Conservation (phyloP, 2,797 vertebrate species). For the Coregonus sp. region DNA sequence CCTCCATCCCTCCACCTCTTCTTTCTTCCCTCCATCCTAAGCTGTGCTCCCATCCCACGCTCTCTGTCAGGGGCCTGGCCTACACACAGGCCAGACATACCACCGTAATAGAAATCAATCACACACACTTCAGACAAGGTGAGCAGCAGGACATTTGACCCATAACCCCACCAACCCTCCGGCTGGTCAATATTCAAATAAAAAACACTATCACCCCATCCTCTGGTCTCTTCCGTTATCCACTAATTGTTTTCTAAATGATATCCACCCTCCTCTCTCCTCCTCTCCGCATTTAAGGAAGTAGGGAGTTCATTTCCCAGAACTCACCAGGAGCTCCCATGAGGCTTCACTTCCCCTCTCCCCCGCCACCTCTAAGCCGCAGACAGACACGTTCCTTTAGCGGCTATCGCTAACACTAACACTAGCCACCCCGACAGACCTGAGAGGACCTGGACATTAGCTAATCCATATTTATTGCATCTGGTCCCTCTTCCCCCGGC, state of each 20-base stretch:
- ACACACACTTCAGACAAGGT: slow-evolving; percentile 52
- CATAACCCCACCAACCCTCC: slow-evolving; percentile 54
- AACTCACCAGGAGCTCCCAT: slow-evolving; percentile 63
- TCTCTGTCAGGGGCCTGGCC: slow-evolving; percentile 56
- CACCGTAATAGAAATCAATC: slow-evolving; percentile 61
- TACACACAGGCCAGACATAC: slow-evolving; percentile 48
- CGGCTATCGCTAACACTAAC: slow-evolving; percentile 35
- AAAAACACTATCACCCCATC: slow-evolving; percentile 61
- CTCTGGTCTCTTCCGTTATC: slow-evolving; percentile 41
- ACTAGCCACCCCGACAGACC: slow-evolving; percentile 44
- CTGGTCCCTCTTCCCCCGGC: slow-evolving; percentile 64
- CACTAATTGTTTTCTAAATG: slow-evolving; percentile 69
- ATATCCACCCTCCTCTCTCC: slow-evolving; percentile 35
- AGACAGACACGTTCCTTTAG: slow-evolving; percentile 68
- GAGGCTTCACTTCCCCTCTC: slow-evolving; percentile 51
- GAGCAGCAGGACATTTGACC: slow-evolving; percentile 63
- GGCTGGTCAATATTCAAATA: slow-evolving; percentile 70
- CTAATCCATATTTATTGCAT: slow-evolving; percentile 81
- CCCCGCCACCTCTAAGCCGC: slow-evolving; percentile 62
- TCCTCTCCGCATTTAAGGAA: slow-evolving; percentile 36
- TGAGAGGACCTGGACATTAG: slow-evolving; percentile 75
- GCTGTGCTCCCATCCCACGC: slow-evolving; percentile 56
- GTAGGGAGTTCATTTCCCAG: slow-evolving; percentile 69
- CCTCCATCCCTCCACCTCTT: slow-evolving; percentile 50
- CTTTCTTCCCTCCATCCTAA: slow-evolving; percentile 47